A percentile compares a stretch with the other conserved stretches of the same genome.
Evolutionary conservation across 2,113 vertebrate genomes (phyloP).

Genomic region (Oxyura jamaicensis): DNA sequence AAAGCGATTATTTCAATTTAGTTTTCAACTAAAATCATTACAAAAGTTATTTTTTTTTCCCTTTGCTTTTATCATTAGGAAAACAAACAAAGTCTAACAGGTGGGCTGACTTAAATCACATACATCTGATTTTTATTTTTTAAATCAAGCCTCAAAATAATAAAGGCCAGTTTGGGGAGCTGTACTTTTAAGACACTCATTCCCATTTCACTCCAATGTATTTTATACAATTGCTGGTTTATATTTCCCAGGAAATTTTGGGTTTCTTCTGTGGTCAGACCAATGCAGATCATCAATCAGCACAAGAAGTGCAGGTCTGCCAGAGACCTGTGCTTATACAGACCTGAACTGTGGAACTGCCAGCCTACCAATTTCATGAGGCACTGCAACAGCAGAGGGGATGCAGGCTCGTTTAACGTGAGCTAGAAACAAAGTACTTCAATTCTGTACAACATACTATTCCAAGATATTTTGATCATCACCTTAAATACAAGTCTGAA

Average conservation of each 20-base stretch:
- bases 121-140: neutral
- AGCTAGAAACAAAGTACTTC: neutral
- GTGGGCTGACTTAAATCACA: neutral
- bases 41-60: neutral
- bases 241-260: neutral
- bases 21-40: neutral
- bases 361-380: neutral
- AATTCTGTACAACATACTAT: neutral
- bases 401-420: neutral
- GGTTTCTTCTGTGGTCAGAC: neutral
- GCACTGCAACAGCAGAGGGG: neutral
- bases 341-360: neutral
- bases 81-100: neutral
- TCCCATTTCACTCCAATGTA: neutral
- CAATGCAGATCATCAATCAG: neutral
- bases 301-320: neutral
- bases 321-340: rapidly evolving
- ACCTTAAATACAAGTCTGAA: neutral
- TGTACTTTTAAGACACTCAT: neutral
- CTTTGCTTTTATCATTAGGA: neutral
- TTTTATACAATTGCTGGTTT: neutral
- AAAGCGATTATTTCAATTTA: neutral
- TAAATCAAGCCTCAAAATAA: too few species aligned
- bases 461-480: neutral
- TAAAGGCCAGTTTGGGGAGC: too few species aligned